These are phyloP conservation scores for Platyrinchus mystaceus DNA, from an alignment of 2,797 vertebrate genomes.

Conservation along the genomic window DNA sequence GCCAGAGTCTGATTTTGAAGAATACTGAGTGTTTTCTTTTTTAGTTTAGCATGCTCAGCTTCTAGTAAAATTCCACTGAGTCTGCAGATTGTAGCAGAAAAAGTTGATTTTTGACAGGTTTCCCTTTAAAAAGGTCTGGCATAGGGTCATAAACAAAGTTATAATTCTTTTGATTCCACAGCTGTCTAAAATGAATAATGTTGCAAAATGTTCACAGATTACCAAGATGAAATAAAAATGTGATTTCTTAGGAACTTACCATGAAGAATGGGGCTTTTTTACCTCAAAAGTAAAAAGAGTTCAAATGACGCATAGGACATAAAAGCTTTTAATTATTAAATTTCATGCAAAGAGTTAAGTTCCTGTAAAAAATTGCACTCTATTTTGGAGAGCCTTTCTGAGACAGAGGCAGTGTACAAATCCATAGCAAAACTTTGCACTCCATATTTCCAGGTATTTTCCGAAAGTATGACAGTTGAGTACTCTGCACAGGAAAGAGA, in stretches of 20 bases:
- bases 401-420: background rate
- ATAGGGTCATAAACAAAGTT: background rate
- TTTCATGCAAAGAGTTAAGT: background rate
- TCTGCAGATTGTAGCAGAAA: background rate
- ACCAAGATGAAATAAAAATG: background rate
- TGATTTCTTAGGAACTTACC: background rate
- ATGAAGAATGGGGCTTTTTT: background rate
- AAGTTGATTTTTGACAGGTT: background rate
- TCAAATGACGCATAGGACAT: background rate
- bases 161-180: background rate
- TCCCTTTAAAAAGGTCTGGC: background rate
- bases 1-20: background rate
- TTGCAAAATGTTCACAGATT: background rate
- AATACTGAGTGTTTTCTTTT: background rate
- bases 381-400: background rate
- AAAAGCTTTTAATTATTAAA: background rate
- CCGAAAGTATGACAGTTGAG: background rate
- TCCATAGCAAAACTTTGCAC: background rate
- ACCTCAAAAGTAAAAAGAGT: background rate
- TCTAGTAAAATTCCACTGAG: background rate
- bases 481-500: background rate
- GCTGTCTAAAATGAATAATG: background rate
- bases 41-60: background rate
- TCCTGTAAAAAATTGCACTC: background rate
- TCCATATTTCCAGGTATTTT: background rate